phyloP scores from a whole-genome alignment of 2,797 vertebrate genomes.

The Myoxocephalus aenaeus region DNA sequence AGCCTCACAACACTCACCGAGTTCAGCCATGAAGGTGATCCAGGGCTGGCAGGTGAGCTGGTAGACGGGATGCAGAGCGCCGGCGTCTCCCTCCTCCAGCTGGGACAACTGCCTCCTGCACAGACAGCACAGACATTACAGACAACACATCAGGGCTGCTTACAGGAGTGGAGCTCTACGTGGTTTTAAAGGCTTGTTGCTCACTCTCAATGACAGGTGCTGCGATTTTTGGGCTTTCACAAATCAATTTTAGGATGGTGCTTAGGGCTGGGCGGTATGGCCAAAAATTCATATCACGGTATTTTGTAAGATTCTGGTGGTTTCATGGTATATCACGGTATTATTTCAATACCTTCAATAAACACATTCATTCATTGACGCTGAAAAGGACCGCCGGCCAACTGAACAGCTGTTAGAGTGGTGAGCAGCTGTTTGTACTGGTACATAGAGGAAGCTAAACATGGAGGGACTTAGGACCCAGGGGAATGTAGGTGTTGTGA shows the following conservation, averaged over 20 bases:
- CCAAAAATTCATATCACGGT: too few species aligned
- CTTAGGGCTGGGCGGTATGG: too few species aligned
- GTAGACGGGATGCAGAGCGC: slow-evolving; percentile 90
- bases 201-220: not conserved
- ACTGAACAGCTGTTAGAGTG: too few species aligned
- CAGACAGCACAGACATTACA: slow-evolving; percentile 10
- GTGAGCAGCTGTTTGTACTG: too few species aligned
- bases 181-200: not conserved
- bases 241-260: not conserved
- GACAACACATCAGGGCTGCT: slow-evolving; percentile 10
- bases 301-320: too few species aligned
- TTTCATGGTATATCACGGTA: too few species aligned
- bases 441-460: too few species aligned
- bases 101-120: slow-evolving; percentile 88
- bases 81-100: slow-evolving; percentile 92
- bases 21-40: slow-evolving; percentile 93
- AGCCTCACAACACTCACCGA: slow-evolving; percentile 80
- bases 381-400: too few species aligned
- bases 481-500: too few species aligned
- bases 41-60: slow-evolving; percentile 86
- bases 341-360: too few species aligned
- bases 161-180: not conserved
- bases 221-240: not conserved
- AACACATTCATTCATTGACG: too few species aligned
- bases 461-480: too few species aligned